Evolutionary conservation across 2,797 vertebrate genomes (phyloP).

Genomic region (Eutrigla gurnardus): DNA sequence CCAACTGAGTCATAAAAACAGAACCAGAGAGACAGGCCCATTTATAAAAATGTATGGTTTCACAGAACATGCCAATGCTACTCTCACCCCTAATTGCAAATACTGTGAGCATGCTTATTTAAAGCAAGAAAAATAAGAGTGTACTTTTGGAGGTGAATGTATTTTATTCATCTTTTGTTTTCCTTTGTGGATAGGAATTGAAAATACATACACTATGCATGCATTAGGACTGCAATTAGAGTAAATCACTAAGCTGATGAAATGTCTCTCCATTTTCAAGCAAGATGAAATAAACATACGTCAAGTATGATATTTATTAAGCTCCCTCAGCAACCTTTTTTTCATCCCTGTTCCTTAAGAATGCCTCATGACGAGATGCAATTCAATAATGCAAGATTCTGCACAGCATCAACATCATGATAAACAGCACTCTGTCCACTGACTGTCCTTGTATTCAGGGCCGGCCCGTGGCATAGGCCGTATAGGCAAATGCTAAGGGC

Average conservation of each 20-base stretch:
- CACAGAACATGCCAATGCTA: background rate
- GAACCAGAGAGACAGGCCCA: slow-evolving; percentile 5
- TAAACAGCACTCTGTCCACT: background rate
- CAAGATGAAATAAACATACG: background rate
- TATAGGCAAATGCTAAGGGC: too few species aligned
- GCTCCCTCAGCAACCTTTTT: background rate
- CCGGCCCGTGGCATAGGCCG: too few species aligned
- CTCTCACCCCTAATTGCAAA: background rate
- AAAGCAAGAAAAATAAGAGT: background rate
- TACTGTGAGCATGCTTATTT: background rate
- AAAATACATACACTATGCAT: background rate
- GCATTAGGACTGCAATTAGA: background rate
- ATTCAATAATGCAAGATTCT: background rate
- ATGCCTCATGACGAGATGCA: background rate
- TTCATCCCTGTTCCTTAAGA: background rate
- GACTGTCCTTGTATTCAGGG: too few species aligned
- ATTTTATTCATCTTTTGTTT: background rate
- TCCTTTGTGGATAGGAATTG: too few species aligned
- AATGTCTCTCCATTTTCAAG: background rate
- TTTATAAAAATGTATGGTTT: background rate
- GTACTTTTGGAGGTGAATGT: background rate
- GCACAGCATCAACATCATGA: too few species aligned
- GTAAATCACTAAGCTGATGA: background rate
- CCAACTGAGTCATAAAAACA: slow-evolving; percentile 5
- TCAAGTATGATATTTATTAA: background rate